A percentile compares a stretch with the other conserved stretches of the same genome.
Conservation (phyloP, 92 coral and sea anemone species). For the Heteractis magnifica region DNA sequence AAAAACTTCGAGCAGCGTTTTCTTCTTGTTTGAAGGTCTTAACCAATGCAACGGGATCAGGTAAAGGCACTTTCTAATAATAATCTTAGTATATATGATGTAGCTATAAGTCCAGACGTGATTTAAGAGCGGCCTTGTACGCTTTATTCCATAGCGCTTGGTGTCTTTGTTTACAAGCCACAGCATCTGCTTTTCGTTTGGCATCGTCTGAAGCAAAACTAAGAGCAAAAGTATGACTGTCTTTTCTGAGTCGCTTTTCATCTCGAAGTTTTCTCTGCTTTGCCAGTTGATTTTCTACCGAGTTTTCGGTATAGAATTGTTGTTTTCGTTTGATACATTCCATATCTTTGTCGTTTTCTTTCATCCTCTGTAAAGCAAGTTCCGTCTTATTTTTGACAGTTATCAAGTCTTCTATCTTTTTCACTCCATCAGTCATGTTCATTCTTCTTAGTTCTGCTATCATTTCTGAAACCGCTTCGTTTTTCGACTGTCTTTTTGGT, state of each 20-base stretch:
- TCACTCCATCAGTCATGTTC: not conserved
- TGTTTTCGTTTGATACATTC: not conserved
- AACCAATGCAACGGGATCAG: not conserved
- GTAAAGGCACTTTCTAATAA: not conserved
- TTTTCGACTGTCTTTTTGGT: not conserved
- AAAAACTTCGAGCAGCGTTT: too few relatives aligned
- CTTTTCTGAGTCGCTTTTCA: slow-evolving; percentile 2
- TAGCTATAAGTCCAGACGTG: not conserved
- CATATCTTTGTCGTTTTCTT: slow-evolving; percentile 1
- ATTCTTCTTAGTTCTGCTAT: not conserved
- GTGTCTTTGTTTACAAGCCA: not conserved
- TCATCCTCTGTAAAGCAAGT: not conserved
- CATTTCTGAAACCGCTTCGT: not conserved
- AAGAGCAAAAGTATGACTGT: not conserved
- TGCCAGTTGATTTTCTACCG: not conserved
- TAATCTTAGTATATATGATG: not conserved
- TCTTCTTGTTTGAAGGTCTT: too few relatives aligned
- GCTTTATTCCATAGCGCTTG: not conserved
- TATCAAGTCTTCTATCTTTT: not conserved
- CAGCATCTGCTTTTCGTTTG: not conserved
- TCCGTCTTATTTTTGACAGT: slow-evolving; percentile 2
- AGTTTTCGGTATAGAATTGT: not conserved
- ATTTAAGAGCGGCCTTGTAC: slow-evolving; percentile 8
- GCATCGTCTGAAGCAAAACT: not conserved
- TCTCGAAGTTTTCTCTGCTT: not conserved